A percentile compares a stretch with the other conserved stretches of the same genome.
phyloP scores from a whole-genome alignment of 2,797 vertebrate genomes.

The Myotis myotis region DNA sequence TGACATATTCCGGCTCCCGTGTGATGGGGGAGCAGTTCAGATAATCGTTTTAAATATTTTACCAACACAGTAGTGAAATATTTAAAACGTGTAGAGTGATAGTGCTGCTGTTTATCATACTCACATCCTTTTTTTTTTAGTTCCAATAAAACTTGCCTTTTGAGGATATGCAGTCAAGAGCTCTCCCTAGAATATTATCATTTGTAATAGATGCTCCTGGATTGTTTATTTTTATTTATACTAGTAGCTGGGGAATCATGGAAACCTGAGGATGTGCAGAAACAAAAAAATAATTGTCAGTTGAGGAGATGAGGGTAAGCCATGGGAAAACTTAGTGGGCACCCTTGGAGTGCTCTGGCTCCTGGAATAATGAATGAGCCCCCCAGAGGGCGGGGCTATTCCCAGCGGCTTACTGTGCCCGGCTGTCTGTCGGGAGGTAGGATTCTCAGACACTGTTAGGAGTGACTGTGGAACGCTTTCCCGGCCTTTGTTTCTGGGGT shows the following conservation, averaged over 20 bases:
- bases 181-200: constrained; percentile 13
- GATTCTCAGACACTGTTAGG: neutral
- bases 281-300: constrained; percentile 48
- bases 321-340: neutral
- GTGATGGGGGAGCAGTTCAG: neutral
- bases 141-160: constrained; percentile 57
- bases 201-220: constrained; percentile 45
- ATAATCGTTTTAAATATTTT: constrained; percentile 67
- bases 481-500: neutral
- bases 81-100: neutral
- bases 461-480: neutral
- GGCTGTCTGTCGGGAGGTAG: neutral
- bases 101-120: neutral
- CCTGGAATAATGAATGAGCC: neutral
- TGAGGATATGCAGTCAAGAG: neutral
- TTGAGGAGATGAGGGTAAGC: constrained; percentile 33
- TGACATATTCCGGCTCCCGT: constrained; percentile 10
- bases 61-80: constrained; percentile 51
- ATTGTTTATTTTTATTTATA: constrained; percentile 54
- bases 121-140: neutral
- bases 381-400: neutral
- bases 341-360: neutral
- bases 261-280: constrained; percentile 56
- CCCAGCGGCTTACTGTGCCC: neutral
- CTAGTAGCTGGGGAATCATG: constrained; percentile 36